Percentiles rank a stretch among this genome's conserved stretches.
Evolutionary conservation across 2,888 invertebrate genomes (phyloP).

Genomic region (Meiosimyza decipiens): DNA sequence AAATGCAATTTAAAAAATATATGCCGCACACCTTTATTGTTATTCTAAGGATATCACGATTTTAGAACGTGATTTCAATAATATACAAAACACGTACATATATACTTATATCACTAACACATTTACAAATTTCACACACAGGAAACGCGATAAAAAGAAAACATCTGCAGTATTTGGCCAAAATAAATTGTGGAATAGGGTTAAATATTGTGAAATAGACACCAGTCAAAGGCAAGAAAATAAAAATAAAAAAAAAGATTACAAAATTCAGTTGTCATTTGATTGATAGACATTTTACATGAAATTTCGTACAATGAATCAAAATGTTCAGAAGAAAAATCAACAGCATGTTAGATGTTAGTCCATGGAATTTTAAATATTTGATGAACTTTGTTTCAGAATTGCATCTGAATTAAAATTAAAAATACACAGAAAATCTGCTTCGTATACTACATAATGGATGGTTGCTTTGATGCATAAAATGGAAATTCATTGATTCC

Average conservation of each 20-base stretch:
- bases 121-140: too few relatives aligned
- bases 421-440: too few relatives aligned
- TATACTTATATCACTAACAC: not conserved
- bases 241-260: not conserved
- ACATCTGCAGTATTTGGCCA: conserved; percentile 7
- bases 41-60: not conserved
- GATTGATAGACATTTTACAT: not conserved
- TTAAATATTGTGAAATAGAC: conserved; percentile 8
- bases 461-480: too few relatives aligned
- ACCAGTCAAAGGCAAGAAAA: not conserved
- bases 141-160: not conserved
- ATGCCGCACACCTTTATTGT: too few relatives aligned
- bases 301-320: not conserved
- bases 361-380: conserved; percentile 6
- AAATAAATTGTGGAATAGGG: too few relatives aligned
- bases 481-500: too few relatives aligned
- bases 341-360: conserved; percentile 15
- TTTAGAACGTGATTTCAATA: not conserved
- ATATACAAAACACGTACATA: not conserved
- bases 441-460: too few relatives aligned
- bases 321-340: conserved; percentile 15
- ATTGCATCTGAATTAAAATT: too few relatives aligned
- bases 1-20: too few relatives aligned
- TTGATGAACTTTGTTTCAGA: not conserved
- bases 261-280: not conserved